phyloP scores from a whole-genome alignment of 2,113 vertebrate genomes.

The Myotis lucifugus region DNA sequence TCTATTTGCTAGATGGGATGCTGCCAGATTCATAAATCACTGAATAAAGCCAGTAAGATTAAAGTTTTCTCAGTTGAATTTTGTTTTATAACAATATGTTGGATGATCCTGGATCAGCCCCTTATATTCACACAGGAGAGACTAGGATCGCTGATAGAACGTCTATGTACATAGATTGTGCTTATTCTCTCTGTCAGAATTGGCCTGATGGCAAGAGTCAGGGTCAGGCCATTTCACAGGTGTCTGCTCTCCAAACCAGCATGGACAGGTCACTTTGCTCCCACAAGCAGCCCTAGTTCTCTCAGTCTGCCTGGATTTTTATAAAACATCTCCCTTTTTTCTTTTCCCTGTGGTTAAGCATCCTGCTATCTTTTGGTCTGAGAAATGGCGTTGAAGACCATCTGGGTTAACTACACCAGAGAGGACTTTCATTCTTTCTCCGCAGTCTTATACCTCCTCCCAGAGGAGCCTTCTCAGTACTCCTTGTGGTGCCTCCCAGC shows the following conservation, averaged over 20 bases:
- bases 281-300: neutral
- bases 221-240: neutral
- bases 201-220: neutral
- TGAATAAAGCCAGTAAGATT: neutral
- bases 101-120: neutral
- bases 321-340: neutral
- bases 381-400: neutral
- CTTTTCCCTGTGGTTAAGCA: neutral
- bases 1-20: neutral
- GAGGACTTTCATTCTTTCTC: neutral
- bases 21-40: neutral
- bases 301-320: neutral
- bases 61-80: neutral
- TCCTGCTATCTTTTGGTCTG: neutral
- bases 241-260: neutral
- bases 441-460: neutral
- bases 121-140: neutral
- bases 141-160: neutral
- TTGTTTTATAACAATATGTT: neutral
- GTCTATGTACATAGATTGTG: neutral
- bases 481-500: neutral
- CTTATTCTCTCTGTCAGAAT: neutral
- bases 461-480: neutral
- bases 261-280: neutral
- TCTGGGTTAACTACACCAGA: neutral